Conservation (phyloP, 2,888 invertebrate genomes). For the Platypus cylindrus region DNA sequence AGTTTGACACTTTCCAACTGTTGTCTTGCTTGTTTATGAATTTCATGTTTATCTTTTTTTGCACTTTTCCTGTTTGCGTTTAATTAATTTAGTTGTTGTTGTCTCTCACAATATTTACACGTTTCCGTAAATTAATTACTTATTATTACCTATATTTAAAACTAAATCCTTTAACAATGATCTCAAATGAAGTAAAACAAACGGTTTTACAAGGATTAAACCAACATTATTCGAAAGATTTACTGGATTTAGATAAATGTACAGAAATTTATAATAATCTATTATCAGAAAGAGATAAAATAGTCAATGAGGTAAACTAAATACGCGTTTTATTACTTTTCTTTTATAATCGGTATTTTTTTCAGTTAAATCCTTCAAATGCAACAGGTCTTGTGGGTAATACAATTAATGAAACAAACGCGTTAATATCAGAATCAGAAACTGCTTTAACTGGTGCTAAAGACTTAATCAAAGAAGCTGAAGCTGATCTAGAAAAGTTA, state of each 20-base stretch:
- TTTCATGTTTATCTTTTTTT: background rate
- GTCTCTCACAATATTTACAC: no score
- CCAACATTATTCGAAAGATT: conserved; percentile 40
- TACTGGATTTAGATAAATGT: conserved; percentile 42
- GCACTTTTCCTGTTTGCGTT: no score
- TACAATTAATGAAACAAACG: conserved; percentile 37
- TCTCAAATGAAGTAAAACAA: conserved; percentile 21
- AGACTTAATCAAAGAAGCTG: conserved; percentile 36
- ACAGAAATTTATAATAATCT: conserved; percentile 35
- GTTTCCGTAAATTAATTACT: background rate
- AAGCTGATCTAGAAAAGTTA: conserved; percentile 36
- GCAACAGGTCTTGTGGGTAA: conserved; percentile 48
- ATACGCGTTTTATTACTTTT: conserved; percentile 3
- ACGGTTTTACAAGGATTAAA: conserved; percentile 41
- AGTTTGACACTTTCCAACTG: no score
- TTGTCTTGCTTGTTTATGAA: no score
- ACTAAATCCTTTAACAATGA: conserved; percentile 3
- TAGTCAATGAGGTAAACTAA: conserved; percentile 35
- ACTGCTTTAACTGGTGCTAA: conserved; percentile 34
- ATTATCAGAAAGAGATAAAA: conserved; percentile 31
- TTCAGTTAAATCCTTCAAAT: conserved; percentile 43
- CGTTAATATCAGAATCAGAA: conserved; percentile 38
- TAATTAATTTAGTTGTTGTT: no score
- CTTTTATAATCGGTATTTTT: conserved; percentile 6
- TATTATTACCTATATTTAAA: background rate